phyloP scores from a whole-genome alignment of 2,888 invertebrate genomes.

The Brachylomia viminalis region DNA sequence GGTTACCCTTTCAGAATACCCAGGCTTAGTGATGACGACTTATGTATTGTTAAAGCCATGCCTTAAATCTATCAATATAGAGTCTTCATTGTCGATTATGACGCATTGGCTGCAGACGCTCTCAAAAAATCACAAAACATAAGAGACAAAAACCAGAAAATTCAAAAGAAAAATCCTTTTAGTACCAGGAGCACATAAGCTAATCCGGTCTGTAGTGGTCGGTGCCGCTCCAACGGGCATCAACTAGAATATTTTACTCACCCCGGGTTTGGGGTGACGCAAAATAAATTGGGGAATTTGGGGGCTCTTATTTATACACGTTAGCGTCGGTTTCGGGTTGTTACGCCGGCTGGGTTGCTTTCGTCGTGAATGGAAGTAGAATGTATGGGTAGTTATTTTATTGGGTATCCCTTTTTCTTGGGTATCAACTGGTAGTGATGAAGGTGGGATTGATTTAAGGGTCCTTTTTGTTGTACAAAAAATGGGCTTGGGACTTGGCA shows the following conservation, averaged over 20 bases:
- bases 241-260: slow-evolving; percentile 68
- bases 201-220: slow-evolving; percentile 63
- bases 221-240: slow-evolving; percentile 56
- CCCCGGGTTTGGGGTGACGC: slow-evolving; percentile 61
- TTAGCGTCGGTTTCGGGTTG: slow-evolving; percentile 63
- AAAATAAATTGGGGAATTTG: slow-evolving; percentile 68
- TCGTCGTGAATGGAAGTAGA: slow-evolving; percentile 55
- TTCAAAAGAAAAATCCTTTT: slow-evolving; percentile 50
- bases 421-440: slow-evolving; percentile 58
- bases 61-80: not conserved
- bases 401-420: slow-evolving; percentile 54
- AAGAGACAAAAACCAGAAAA: slow-evolving; percentile 18
- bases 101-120: slow-evolving; percentile 4
- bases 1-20: not conserved
- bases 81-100: not conserved
- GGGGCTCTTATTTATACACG: slow-evolving; percentile 67
- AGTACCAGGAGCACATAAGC: slow-evolving; percentile 50
- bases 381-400: slow-evolving; percentile 60
- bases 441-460: slow-evolving; percentile 53
- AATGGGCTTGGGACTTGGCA: slow-evolving; percentile 24
- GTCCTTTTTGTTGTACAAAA: slow-evolving; percentile 40
- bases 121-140: slow-evolving; percentile 26
- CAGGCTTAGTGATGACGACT: not conserved
- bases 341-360: slow-evolving; percentile 57
- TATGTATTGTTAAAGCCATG: not conserved